Conservation (phyloP, 2,888 invertebrate species). For the Anoncus sp. region DNA sequence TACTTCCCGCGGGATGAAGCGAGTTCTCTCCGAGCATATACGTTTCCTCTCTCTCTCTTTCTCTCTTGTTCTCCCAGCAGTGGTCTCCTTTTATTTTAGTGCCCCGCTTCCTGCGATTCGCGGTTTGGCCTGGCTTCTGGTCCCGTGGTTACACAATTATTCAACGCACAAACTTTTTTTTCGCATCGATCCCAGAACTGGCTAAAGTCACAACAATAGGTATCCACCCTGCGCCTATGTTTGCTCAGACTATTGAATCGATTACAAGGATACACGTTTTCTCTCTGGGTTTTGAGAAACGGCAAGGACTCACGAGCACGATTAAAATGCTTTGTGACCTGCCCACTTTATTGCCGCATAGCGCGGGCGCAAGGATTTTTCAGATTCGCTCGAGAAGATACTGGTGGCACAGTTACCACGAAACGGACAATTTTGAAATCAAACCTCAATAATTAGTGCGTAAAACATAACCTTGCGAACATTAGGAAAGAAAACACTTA, state of each 20-base stretch:
- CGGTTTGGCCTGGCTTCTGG: slow-evolving; percentile 10
- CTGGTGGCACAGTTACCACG: neutral
- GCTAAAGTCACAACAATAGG: slow-evolving; percentile 10
- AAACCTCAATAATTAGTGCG: neutral
- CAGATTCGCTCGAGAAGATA: slow-evolving; percentile 10
- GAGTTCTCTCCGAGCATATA: slow-evolving; percentile 13
- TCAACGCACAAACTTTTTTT: slow-evolving; percentile 47
- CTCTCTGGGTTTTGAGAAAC: slow-evolving; percentile 27
- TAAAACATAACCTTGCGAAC: no score
- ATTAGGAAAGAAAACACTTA: no score
- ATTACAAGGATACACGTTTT: slow-evolving; percentile 26
- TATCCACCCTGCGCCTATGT: neutral
- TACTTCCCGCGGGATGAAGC: slow-evolving; percentile 22
- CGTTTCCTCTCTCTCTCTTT: slow-evolving; percentile 45
- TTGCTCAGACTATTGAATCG: slow-evolving; percentile 26
- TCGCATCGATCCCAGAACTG: slow-evolving; percentile 1
- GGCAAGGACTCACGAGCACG: slow-evolving; percentile 1
- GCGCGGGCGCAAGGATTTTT: slow-evolving; percentile 11
- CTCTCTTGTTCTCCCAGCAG: slow-evolving; percentile 62
- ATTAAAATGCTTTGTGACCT: slow-evolving; percentile 44
- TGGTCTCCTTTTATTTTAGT: slow-evolving; percentile 69
- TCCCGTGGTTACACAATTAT: slow-evolving; percentile 58
- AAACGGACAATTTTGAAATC: slow-evolving; percentile 12
- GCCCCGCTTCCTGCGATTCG: slow-evolving; percentile 37
- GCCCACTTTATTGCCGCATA: neutral